Conservation (phyloP, 2,888 invertebrate species). For the Emesis furor region DNA sequence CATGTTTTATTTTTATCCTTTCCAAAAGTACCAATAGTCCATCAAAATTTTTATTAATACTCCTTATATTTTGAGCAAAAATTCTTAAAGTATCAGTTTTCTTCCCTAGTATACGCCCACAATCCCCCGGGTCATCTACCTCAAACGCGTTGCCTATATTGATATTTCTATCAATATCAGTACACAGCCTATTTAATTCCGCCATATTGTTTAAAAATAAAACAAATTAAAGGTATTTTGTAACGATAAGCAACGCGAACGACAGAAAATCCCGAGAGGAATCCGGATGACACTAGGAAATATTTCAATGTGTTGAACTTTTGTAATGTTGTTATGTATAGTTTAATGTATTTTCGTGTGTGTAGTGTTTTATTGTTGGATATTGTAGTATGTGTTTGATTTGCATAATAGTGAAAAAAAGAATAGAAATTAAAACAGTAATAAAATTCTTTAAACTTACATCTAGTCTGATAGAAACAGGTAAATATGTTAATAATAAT, state of each 20-base stretch:
- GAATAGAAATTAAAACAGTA: background rate
- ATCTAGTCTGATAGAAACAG: background rate
- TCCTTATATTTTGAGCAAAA: background rate
- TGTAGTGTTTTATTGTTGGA: background rate
- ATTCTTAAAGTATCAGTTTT: background rate
- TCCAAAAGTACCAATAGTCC: background rate
- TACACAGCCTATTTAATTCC: background rate
- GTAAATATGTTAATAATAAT: background rate
- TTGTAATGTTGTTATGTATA: background rate
- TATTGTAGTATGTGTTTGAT: background rate
- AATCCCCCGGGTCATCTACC: background rate
- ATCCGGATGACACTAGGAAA: background rate
- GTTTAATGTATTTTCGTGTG: background rate
- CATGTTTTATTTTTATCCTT: background rate
- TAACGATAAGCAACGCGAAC: too few relatives aligned
- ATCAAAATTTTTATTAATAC: background rate
- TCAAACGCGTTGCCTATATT: slow-evolving; percentile 1
- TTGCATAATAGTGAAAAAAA: background rate
- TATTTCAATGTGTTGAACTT: background rate
- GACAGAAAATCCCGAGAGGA: too few relatives aligned
- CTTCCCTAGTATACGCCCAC: background rate
- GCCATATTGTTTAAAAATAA: background rate
- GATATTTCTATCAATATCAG: background rate
- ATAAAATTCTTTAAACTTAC: background rate
- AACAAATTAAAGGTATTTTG: background rate